Base-by-base conservation (phyloP, 2,113 vertebrate species). In the Eudyptes chrysolophus region DNA sequence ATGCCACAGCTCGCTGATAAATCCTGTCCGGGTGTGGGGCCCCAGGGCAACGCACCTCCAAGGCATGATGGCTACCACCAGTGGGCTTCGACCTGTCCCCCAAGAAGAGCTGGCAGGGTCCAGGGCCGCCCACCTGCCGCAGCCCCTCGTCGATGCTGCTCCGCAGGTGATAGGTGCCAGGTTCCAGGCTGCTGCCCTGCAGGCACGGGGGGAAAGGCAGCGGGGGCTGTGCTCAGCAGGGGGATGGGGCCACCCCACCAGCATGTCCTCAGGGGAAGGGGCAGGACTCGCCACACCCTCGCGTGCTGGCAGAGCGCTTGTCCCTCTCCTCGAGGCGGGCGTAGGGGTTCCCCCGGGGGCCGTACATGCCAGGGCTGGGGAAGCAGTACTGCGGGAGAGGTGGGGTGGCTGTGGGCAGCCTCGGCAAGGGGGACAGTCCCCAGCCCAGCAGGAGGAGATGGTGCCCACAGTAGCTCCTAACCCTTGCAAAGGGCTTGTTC, bases 311-410 rank as follows among this genome's bases (percentile, higher is more conserved):
- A 1, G 92, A 95, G 55, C 76, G 81, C 82, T 84, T 96, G 76
- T 94, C 61, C 7, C 88, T 98, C 88, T 98, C 96, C 82, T 98
- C 97, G 30, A 97, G 64, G 44, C 8, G 48, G 3, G 87, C n/a
- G 54, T 96, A 98, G 3, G 98, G 98, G 78, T 98, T 98, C 40
- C 98, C 98, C 18, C 55, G 87, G 48, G 96, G 97, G 11, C 98
- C 97, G 1, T 98, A 98, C 26, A 93, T 97, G 9, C 98, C 98
- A 6, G 98, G 98, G 14, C 98, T 98, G 3, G 98, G 98, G n/a
- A 95, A 94, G 80, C 87, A 97, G 75, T 98, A 96, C 98, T 98
- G 90, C 1, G 4, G 58, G 76, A 58, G 36, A 44, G 20, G 32
- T 12, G 16, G 44, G 64, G 32, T 26, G 22, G 40, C 16, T 0